Evolutionary conservation across 2,888 invertebrate genomes (phyloP).

Genomic region (Chaitophorus viminalis): DNA sequence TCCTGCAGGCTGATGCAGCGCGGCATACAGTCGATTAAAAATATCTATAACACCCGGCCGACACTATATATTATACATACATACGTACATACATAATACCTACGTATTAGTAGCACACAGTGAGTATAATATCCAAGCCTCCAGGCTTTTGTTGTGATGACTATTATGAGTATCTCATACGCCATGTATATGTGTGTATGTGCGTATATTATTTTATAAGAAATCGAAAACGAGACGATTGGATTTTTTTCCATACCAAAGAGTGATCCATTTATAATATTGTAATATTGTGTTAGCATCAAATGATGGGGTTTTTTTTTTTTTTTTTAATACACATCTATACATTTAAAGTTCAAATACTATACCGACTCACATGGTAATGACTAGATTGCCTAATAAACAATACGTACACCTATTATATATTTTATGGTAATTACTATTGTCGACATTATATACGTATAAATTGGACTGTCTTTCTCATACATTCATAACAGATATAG

Average conservation of each 20-base stretch:
- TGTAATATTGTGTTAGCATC: too few relatives aligned
- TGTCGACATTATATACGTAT: not conserved
- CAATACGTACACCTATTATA: not conserved
- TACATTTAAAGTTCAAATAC: not conserved
- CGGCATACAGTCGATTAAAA: constrained; percentile 28
- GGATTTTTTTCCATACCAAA: constrained; percentile 19
- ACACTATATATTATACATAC: too few relatives aligned
- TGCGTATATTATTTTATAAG: too few relatives aligned
- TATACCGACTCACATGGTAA: not conserved
- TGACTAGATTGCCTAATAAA: not conserved
- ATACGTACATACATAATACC: too few relatives aligned
- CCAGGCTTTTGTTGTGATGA: constrained; percentile 1
- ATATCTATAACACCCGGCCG: not conserved
- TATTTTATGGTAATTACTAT: not conserved
- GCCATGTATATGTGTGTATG: too few relatives aligned
- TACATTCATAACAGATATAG: too few relatives aligned
- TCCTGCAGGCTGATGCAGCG: not conserved
- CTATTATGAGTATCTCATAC: constrained; percentile 18
- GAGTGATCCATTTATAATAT: not conserved
- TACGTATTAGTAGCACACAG: not conserved
- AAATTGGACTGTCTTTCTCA: too few relatives aligned
- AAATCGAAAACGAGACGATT: constrained; percentile 33
- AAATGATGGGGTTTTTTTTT: not conserved
- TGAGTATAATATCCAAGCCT: not conserved
- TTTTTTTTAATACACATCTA: not conserved